Evolutionary conservation across 2,888 invertebrate species (phyloP).

Genomic region (Oxytorus armatus): DNA sequence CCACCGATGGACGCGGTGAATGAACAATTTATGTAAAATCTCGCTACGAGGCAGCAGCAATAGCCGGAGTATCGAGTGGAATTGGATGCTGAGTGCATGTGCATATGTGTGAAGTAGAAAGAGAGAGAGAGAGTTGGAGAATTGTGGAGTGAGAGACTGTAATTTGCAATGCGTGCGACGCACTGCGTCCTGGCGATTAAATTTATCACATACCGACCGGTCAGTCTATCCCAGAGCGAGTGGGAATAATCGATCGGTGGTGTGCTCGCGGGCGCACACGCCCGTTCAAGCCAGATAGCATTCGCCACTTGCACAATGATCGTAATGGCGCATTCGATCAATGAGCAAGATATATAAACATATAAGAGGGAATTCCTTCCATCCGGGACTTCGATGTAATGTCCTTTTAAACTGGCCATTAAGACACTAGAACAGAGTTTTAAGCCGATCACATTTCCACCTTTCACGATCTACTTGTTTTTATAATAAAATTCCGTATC

Average conservation of each 20-base stretch:
- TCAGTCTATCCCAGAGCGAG: constrained; percentile 62
- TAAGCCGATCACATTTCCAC: not conserved
- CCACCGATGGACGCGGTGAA: constrained; percentile 23
- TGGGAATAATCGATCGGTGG: constrained; percentile 66
- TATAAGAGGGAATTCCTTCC: constrained; percentile 23
- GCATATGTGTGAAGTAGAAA: constrained; percentile 9
- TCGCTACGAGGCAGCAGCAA: constrained; percentile 26
- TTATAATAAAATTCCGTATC: not conserved
- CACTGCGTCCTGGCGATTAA: constrained; percentile 68
- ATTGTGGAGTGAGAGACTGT: constrained; percentile 56
- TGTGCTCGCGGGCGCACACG: constrained; percentile 50
- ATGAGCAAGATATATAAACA: constrained; percentile 55
- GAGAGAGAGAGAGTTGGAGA: constrained; percentile 28
- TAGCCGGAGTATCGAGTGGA: constrained; percentile 19
- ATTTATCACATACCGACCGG: constrained; percentile 68
- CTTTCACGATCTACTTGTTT: not conserved
- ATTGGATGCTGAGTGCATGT: constrained; percentile 14
- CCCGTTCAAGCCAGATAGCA: constrained; percentile 65
- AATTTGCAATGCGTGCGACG: constrained; percentile 69
- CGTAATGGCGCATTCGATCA: constrained; percentile 63
- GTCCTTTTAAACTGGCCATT: not conserved
- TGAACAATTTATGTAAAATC: constrained; percentile 50
- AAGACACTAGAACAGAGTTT: not conserved
- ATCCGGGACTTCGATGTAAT: constrained; percentile 3
- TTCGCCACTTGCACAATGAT: constrained; percentile 66